phyloP scores from a whole-genome alignment of 2,888 invertebrate species.

The Conistra vaccinii region DNA sequence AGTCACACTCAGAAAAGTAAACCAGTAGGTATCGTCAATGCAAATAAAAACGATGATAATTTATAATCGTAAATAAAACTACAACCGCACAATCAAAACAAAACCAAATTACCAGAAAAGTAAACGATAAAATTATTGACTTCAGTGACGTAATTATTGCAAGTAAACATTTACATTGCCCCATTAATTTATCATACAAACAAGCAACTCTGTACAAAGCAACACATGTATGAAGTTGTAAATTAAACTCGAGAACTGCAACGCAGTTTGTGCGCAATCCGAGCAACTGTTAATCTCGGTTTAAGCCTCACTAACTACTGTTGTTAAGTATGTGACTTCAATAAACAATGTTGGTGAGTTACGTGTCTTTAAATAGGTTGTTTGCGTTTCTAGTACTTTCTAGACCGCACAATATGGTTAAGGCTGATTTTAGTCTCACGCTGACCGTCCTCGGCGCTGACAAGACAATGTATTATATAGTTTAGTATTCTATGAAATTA shows the following conservation, averaged over 20 bases:
- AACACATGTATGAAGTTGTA: conserved; percentile 66
- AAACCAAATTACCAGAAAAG: conserved; percentile 32
- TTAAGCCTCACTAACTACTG: conserved; percentile 66
- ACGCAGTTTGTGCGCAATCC: conserved; percentile 67
- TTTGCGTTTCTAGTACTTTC: not conserved
- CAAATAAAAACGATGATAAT: not conserved
- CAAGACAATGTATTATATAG: no score
- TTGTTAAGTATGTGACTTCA: conserved; percentile 65
- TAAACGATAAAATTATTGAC: conserved; percentile 36
- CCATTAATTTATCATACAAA: conserved; percentile 44
- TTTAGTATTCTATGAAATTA: no score
- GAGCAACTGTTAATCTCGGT: conserved; percentile 70
- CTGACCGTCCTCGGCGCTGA: no score
- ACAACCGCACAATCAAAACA: not conserved
- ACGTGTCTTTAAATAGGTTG: conserved; percentile 24
- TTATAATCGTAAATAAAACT: not conserved
- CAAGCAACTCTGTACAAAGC: conserved; percentile 43
- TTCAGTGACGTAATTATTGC: conserved; percentile 26
- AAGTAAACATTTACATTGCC: conserved; percentile 41
- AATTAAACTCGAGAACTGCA: conserved; percentile 70
- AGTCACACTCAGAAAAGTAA: not conserved
- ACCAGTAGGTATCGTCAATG: fast-evolving
- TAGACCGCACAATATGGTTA: not conserved
- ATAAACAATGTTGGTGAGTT: conserved; percentile 57
- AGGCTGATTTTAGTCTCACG: no score